A percentile compares a stretch with the other conserved stretches of the same genome.
Conservation (phyloP, 1,140 invertebrate genomes). For the Conus betulinus region DNA sequence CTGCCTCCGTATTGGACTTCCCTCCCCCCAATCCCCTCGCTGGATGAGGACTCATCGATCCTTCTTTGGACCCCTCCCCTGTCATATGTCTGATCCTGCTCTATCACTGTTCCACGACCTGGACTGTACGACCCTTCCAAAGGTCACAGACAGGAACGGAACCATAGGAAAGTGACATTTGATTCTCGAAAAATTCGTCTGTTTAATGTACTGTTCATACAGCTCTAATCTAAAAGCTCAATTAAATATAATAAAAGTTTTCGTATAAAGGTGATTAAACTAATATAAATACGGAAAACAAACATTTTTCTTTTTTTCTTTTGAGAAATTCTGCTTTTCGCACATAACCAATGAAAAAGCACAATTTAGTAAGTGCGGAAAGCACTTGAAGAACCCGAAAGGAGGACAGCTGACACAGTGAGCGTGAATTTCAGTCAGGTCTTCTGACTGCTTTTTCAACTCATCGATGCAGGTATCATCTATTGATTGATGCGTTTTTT, state of each 20-base stretch:
- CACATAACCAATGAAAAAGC: neutral
- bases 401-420: conserved; percentile 64
- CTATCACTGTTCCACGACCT: too few species aligned
- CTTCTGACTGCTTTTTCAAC: neutral
- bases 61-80: too few species aligned
- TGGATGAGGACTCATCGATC: too few species aligned
- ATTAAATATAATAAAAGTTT: neutral
- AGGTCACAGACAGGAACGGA: too few species aligned
- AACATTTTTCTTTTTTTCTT: neutral
- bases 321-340: neutral
- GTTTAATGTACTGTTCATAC: neutral
- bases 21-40: too few species aligned
- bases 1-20: too few species aligned
- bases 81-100: too few species aligned
- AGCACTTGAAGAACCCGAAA: neutral
- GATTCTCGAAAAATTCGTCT: neutral
- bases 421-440: conserved; percentile 57
- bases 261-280: neutral
- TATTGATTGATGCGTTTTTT: conserved; percentile 52
- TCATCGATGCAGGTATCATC: conserved; percentile 92
- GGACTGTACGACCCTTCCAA: too few species aligned
- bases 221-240: neutral
- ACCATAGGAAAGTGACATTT: too few species aligned
- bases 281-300: neutral
- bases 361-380: neutral